Conservation (phyloP, 1,140 invertebrate species). For the Macrostomum lignano region DNA sequence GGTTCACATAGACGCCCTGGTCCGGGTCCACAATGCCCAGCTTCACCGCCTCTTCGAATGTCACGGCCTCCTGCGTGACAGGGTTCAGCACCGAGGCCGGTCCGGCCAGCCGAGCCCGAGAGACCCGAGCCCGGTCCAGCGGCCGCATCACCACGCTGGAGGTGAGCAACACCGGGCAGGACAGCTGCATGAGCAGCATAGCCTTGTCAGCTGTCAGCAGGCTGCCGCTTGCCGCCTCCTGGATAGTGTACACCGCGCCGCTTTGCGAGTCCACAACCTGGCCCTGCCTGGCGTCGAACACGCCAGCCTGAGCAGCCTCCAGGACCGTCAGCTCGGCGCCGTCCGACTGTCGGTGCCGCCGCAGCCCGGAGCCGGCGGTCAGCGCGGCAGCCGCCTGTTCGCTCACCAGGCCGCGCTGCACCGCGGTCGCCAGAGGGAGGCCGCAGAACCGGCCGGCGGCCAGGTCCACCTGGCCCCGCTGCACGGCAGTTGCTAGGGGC, state of each 20-base stretch:
- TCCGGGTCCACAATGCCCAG: conserved; percentile 43
- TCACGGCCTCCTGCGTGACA: conserved; percentile 13
- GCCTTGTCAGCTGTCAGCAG: conserved; percentile 3
- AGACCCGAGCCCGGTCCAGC: conserved; percentile 39
- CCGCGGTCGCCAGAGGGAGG: too few relatives aligned
- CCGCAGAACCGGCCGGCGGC: too few relatives aligned
- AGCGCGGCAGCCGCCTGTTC: conserved; percentile 45
- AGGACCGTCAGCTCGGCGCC: too few relatives aligned
- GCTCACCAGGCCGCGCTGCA: too few relatives aligned
- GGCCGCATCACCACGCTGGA: conserved; percentile 46
- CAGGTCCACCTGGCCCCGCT: too few relatives aligned
- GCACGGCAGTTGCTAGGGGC: too few relatives aligned
- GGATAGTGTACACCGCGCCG: neutral
- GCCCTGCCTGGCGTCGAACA: conserved; percentile 8
- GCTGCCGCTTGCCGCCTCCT: conserved; percentile 5
- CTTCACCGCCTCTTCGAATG: conserved; percentile 40
- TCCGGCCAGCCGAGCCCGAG: too few relatives aligned
- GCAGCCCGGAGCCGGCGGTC: too few relatives aligned
- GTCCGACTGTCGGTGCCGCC: too few relatives aligned
- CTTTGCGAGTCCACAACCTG: neutral
- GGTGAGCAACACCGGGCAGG: conserved; percentile 39
- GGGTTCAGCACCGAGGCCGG: conserved; percentile 9
- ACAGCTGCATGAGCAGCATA: too few relatives aligned
- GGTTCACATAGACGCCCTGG: too few relatives aligned
- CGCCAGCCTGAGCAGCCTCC: conserved; percentile 8